A percentile compares a stretch with the other conserved stretches of the same genome.
Conservation (phyloP, 2,797 vertebrate species). For the Trichosurus vulpecula region DNA sequence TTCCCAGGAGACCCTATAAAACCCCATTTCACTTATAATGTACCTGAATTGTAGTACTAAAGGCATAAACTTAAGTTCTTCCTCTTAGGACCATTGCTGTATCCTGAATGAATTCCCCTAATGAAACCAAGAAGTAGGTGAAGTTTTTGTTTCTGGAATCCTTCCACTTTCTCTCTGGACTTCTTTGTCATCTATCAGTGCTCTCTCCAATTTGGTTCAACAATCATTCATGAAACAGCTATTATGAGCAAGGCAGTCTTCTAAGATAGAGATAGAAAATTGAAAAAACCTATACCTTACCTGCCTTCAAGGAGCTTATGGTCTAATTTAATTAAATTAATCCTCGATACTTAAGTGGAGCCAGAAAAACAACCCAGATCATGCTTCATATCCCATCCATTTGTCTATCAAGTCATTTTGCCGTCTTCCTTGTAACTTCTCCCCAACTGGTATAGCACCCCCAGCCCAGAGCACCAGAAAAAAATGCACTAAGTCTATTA, state of each 20-base stretch:
- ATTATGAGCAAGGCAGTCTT: neutral
- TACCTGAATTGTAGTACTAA: neutral
- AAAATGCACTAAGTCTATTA: neutral
- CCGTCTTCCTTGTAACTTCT: neutral
- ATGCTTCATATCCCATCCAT: neutral
- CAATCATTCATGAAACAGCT: neutral
- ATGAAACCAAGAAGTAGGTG: neutral
- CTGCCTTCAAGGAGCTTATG: neutral
- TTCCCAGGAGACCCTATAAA: neutral
- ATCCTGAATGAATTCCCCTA: neutral
- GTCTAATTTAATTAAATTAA: neutral
- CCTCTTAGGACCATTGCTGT: neutral
- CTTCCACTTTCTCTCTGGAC: neutral
- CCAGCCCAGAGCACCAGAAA: neutral
- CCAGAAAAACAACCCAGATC: neutral
- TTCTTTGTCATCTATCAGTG: neutral
- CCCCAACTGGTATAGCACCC: neutral
- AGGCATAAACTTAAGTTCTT: neutral
- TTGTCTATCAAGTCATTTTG: neutral
- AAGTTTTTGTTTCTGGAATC: neutral
- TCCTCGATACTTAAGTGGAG: neutral
- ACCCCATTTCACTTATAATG: neutral
- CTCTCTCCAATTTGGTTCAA: neutral
- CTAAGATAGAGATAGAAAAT: neutral
- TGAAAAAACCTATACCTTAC: neutral